Evolutionary conservation across 2,888 invertebrate genomes (phyloP), one percentile per base, ranked within the genome.

Genomic region (Embidobia sp.): DNA sequence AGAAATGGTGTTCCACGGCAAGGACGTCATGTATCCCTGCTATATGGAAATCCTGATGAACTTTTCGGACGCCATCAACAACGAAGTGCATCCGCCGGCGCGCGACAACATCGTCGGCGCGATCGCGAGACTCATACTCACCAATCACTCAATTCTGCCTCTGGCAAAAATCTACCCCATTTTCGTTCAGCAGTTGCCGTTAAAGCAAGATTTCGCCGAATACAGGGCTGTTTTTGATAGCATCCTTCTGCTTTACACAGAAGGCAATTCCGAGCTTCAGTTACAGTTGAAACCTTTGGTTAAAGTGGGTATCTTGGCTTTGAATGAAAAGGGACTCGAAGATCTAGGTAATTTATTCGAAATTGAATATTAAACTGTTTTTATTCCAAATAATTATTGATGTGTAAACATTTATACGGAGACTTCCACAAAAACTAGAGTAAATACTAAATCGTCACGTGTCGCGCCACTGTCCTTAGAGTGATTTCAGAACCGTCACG

Each of bases 21-120:
- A 92, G 86, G 92, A 93, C 44, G 90, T 91, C 70, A 90, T 93
- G 70, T 93, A 91, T 83, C 89, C 91, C 93, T 93, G 93, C 81
- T 95, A 93, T 87, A 90, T 91, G 22, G 91, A 92, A 57, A 93
- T 95, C 79, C 88, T 96, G 46, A 92, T 93, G 86, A 90, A 91
- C 4, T 88, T 96, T n/a, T 94, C 94, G 0, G 89, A 91, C 27
- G 91, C 93, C n/a, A 91, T 95, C 57, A 88, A 91, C 2, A 91
- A 90, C 66, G 95, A 95, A 88, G 90, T 91, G n/a, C 92, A 93
- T 82, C 90, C 91, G 0, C 91, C 94, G 31, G 93, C 93, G 2
- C 89, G 94, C 69, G 96, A 96, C 86, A 96, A 96, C 86, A 93
- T 95, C 79, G 94, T 94, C 87, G 95, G 94, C 49, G 94, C 95